These are phyloP conservation scores for Biston stratarius DNA, from an alignment of 2,888 invertebrate species.

Conservation along the genomic window DNA sequence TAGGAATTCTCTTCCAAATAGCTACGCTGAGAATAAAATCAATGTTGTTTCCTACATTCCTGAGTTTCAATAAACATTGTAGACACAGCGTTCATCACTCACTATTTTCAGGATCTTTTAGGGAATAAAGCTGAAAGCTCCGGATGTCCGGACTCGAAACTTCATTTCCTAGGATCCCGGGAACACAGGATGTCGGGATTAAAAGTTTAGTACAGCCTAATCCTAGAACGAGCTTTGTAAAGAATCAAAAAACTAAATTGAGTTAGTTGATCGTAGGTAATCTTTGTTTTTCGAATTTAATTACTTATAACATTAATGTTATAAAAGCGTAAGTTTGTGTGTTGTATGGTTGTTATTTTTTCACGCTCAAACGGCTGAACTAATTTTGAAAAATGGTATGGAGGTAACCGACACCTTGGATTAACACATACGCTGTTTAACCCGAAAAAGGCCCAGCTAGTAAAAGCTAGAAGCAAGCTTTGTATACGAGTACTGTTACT, in stretches of 20 bases:
- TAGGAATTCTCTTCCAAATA: too few relatives aligned
- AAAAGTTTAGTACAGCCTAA: constrained; percentile 73
- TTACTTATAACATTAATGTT: too few relatives aligned
- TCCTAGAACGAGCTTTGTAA: constrained; percentile 42
- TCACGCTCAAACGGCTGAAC: too few relatives aligned
- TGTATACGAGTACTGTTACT: too few relatives aligned
- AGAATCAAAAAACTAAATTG: constrained; percentile 24
- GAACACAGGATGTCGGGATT: constrained; percentile 74
- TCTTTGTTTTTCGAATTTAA: not conserved
- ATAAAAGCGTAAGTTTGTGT: too few relatives aligned
- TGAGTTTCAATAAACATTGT: not conserved
- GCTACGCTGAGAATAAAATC: too few relatives aligned
- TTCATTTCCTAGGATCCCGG: constrained; percentile 74
- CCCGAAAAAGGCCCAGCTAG: too few relatives aligned
- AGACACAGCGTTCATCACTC: not conserved
- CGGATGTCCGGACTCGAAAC: constrained; percentile 67
- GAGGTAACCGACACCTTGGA: too few relatives aligned
- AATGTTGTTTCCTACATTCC: not conserved
- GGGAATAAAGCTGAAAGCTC: constrained; percentile 9
- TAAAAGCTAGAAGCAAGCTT: too few relatives aligned
- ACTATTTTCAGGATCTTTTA: constrained; percentile 12
- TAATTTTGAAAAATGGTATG: too few relatives aligned
- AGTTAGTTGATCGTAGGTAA: not conserved
- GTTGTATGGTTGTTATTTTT: too few relatives aligned
- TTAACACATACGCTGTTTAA: too few relatives aligned